Conservation (phyloP, 2,888 invertebrate genomes). For the Clanis bilineata region DNA sequence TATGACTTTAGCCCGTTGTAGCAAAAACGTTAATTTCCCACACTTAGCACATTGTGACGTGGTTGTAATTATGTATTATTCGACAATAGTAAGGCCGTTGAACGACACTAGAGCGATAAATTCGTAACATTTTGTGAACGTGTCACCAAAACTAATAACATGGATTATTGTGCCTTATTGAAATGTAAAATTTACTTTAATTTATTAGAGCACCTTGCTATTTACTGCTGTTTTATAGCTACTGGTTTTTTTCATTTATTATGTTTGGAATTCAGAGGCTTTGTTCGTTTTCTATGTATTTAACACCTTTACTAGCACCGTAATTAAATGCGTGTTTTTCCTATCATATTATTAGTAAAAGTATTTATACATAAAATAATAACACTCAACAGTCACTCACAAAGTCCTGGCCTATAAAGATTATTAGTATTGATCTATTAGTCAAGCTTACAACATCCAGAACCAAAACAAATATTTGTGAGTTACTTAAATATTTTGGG, state of each 20-base stretch:
- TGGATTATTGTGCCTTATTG: constrained; percentile 49
- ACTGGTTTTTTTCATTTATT: constrained; percentile 24
- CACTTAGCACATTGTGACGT: constrained; percentile 51
- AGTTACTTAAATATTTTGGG: no score
- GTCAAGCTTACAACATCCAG: no score
- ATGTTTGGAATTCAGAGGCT: constrained; percentile 17
- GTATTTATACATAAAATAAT: no score
- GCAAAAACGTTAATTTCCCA: constrained; percentile 67
- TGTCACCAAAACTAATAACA: constrained; percentile 64
- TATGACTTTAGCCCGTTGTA: constrained; percentile 17
- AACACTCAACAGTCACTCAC: no score
- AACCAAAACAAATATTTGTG: no score
- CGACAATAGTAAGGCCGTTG: constrained; percentile 47
- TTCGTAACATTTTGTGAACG: constrained; percentile 56
- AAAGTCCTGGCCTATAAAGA: no score
- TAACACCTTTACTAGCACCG: not conserved
- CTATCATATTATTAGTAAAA: no score
- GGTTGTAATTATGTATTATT: constrained; percentile 44
- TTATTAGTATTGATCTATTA: no score
- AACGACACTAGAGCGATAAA: constrained; percentile 56
- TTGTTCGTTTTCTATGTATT: not conserved
- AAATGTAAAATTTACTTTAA: constrained; percentile 13
- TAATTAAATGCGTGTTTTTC: not conserved
- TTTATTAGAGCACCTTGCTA: constrained; percentile 7
- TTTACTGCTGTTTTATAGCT: not conserved